Conservation (phyloP, 2,888 invertebrate genomes). For the Spialia ferax region DNA sequence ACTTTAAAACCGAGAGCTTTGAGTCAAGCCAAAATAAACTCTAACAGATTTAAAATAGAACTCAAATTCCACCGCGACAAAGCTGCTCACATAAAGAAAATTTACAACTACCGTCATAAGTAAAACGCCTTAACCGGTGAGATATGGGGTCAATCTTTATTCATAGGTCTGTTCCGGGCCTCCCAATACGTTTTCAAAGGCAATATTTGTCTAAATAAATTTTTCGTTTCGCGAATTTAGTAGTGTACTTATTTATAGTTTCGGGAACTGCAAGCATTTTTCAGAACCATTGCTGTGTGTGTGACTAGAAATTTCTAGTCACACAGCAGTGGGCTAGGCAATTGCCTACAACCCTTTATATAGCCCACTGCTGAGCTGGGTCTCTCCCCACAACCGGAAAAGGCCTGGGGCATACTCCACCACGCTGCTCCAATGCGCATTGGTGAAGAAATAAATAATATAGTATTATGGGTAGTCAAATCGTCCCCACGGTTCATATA, state of each 20-base stretch:
- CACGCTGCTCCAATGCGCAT: no score
- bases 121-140: constrained; percentile 71
- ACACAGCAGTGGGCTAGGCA: no score
- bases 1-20: background rate
- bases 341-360: no score
- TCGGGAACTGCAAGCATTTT: constrained; percentile 16
- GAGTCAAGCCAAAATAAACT: background rate
- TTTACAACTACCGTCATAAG: constrained; percentile 76
- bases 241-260: constrained; percentile 28
- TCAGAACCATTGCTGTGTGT: no score
- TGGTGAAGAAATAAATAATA: no score
- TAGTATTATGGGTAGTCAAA: no score
- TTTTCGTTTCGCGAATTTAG: constrained; percentile 47
- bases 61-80: constrained; percentile 27
- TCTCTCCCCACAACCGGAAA: no score
- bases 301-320: no score
- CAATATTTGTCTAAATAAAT: constrained; percentile 69
- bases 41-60: constrained; percentile 4
- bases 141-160: constrained; percentile 73
- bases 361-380: no score
- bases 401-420: no score
- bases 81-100: constrained; percentile 56
- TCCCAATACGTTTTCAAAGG: constrained; percentile 55
- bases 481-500: no score
- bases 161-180: constrained; percentile 62